These are phyloP conservation scores for Drosophila ezoana DNA, from an alignment of 2,888 invertebrate species.

Conservation along the genomic window DNA sequence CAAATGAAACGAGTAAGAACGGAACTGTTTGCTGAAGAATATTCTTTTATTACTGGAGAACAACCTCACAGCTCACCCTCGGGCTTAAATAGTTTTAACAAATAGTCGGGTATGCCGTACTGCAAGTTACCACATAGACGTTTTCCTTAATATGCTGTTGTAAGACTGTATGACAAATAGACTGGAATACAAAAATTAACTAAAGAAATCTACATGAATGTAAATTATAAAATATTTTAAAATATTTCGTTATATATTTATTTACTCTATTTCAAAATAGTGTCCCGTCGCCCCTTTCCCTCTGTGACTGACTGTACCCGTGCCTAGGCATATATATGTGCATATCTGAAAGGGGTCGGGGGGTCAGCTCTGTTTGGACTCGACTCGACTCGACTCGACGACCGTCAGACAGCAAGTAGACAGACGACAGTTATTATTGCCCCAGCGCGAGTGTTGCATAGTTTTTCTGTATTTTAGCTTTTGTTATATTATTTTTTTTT, in stretches of 20 bases:
- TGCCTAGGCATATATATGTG: constrained; percentile 13
- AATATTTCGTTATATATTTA: too few species aligned
- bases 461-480: constrained; percentile 37
- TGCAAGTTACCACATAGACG: background rate
- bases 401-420: constrained; percentile 12
- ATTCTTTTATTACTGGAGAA: background rate
- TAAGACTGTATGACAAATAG: too few species aligned
- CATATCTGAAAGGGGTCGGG: constrained; percentile 34
- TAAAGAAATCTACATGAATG: background rate
- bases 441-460: constrained; percentile 36
- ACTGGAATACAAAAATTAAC: background rate
- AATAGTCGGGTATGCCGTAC: rapidly evolving
- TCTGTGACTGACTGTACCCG: constrained; percentile 1
- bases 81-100: constrained; percentile 5
- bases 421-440: constrained; percentile 62
- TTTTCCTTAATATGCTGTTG: too few species aligned
- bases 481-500: constrained; percentile 54
- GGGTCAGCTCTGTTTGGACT: constrained; percentile 36
- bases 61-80: constrained; percentile 20
- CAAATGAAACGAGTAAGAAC: too few species aligned
- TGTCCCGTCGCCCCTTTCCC: background rate
- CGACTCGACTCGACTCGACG: background rate
- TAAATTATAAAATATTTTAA: background rate
- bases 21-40: background rate
- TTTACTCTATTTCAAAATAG: too few species aligned